Base-by-base conservation (phyloP, 1,140 invertebrate species). In the Bombus waltoni region DNA sequence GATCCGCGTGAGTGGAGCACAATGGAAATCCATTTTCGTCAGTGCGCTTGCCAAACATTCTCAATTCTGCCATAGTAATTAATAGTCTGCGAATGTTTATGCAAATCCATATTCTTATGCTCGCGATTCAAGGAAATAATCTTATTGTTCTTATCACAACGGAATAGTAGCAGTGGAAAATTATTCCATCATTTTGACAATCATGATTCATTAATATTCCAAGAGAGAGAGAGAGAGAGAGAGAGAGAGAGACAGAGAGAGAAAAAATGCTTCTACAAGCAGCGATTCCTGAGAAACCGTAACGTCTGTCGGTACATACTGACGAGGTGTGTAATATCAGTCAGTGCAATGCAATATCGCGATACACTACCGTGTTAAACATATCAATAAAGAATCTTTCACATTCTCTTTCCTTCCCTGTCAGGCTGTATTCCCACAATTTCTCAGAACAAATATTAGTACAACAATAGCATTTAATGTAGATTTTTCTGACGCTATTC, bases 1-100 rank as follows among this genome's bases (percentile, higher is more conserved):
- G 89, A 91, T 88, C 87, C 78, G 86, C 84, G 82, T 68, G 22
- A 71, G 76, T 81, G 53, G 59, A 79, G 65, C 53, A 57, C 83
- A 83, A 83, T 78, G 72, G 81, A 90, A 83, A 83, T 88, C 74
- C 68, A 66, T 83, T 86, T 66, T 74, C 86, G 70, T 81, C 53
- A 62, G 78, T 89, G 68, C 78, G 32, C 47, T 66, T 68, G 66
- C 18, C 35, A 38, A 38, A 68, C 8, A 35, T 22, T 38, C 4
- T 28, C 3, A 40, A 40, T 40, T 13, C 10, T 40, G 4, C 11
- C 9, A 38, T 28, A 28, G 13, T 38, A 11, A 40, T 40, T 38
- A 38, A 38, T 3, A 28, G 11, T 13, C 25, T 6, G n/a, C 15
- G 11, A 40, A 28, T 25, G 28, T 62, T 62, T 62, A 62, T n/a